These are phyloP conservation scores for Cheirogaleus medius DNA, from an alignment of 2,113 vertebrate species.

Conservation along the genomic window DNA sequence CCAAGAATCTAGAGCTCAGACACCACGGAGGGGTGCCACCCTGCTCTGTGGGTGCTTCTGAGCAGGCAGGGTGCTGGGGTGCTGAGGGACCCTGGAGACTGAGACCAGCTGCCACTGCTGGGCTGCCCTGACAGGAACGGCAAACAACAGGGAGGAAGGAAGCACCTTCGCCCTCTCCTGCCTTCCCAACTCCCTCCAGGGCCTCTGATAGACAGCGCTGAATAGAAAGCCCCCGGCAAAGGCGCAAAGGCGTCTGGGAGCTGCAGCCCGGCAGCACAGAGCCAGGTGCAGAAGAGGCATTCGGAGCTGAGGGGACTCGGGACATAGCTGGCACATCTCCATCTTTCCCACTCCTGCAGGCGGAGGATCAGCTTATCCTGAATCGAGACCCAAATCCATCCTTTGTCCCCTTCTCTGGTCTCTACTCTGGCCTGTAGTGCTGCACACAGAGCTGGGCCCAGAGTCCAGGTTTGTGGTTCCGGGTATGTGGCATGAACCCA, in stretches of 20 bases:
- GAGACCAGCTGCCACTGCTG: neutral
- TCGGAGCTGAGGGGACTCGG: neutral
- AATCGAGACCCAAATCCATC: neutral
- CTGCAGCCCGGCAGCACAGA: neutral
- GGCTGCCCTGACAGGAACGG: neutral
- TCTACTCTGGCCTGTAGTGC: neutral
- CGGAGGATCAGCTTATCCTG: neutral
- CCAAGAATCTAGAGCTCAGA: neutral
- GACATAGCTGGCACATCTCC: neutral
- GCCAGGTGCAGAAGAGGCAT: neutral
- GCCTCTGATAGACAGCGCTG: neutral
- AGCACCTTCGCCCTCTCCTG: neutral
- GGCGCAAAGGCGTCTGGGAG: slow-evolving; percentile 1
- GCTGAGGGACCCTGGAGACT: neutral
- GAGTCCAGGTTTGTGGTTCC: neutral
- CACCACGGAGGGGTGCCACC: accelerated
- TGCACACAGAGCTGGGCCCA: neutral
- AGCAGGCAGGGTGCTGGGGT: neutral
- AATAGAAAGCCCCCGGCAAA: neutral
- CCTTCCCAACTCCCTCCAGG: neutral
- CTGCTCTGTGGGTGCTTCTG: neutral
- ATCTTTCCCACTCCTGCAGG: neutral
- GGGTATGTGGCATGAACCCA: neutral
- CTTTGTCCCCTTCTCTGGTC: neutral
- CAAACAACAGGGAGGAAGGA: neutral